Conservation (phyloP, 1,140 invertebrate genomes). For the Sminthurinus signatus region DNA sequence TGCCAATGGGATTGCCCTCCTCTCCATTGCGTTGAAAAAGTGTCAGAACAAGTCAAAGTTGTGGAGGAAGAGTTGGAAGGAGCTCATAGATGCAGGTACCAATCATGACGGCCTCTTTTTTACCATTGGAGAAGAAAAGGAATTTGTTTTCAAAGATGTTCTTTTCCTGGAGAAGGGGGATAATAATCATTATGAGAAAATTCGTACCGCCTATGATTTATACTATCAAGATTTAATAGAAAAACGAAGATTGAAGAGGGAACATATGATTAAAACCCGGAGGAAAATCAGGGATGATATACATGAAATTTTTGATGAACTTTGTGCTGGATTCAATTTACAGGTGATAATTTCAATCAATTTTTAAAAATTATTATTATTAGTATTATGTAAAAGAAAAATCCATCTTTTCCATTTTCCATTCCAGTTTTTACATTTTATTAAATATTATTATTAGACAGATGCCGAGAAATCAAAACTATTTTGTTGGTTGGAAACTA, state of each 20-base stretch:
- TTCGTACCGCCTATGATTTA: too few relatives aligned
- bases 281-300: not conserved
- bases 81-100: not conserved
- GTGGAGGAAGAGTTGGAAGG: not conserved
- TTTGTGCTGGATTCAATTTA: not conserved
- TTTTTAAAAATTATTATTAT: not conserved
- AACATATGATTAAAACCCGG: too few relatives aligned
- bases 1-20: not conserved
- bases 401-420: not conserved
- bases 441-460: not conserved
- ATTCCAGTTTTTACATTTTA: too few relatives aligned
- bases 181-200: too few relatives aligned
- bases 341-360: not conserved
- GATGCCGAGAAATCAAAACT: constrained; percentile 10
- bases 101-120: not conserved
- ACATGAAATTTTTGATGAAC: not conserved
- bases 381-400: not conserved
- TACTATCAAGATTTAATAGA: too few relatives aligned
- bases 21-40: not conserved
- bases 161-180: not conserved
- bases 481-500: constrained; percentile 11
- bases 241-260: too few relatives aligned
- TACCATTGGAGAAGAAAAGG: not conserved
- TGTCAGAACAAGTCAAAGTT: not conserved
- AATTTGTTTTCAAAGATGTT: not conserved